Evolutionary conservation across 1,140 invertebrate genomes (phyloP).

Genomic region (Aphaenogaster floridana): DNA sequence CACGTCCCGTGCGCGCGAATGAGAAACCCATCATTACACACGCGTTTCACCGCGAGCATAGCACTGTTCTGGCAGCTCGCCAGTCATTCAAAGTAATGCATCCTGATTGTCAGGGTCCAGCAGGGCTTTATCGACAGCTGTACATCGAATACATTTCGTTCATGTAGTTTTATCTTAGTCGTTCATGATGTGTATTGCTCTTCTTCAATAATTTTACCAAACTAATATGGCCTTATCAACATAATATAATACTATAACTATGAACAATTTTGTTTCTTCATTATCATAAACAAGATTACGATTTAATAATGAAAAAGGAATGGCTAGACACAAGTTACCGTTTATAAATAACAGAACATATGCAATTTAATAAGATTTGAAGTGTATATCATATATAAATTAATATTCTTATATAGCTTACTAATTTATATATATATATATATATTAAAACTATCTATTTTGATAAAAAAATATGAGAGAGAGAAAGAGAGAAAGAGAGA

Average conservation of each 20-base stretch:
- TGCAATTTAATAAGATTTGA: not conserved
- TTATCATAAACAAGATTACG: not conserved
- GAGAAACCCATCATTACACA: conserved; percentile 81
- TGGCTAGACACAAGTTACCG: not conserved
- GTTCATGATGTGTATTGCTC: not conserved
- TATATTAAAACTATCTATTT: not conserved
- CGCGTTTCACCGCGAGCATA: conserved; percentile 73
- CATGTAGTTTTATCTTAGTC: not conserved
- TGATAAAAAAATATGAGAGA: too few species aligned
- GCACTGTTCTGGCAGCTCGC: conserved; percentile 75
- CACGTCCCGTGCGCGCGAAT: conserved; percentile 59
- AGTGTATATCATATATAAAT: not conserved
- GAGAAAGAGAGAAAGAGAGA: too few species aligned
- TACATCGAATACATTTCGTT: conserved; percentile 29
- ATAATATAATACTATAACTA: too few species aligned
- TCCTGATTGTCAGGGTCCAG: conserved; percentile 70
- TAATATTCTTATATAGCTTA: not conserved
- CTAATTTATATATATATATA: not conserved
- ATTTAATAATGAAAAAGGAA: not conserved
- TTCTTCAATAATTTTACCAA: not conserved
- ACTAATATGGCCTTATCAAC: not conserved
- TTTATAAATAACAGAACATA: not conserved
- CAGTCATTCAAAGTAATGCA: conserved; percentile 79
- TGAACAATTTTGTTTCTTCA: not conserved
- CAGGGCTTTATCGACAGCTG: conserved; percentile 69